A percentile compares a stretch with the other conserved stretches of the same genome.
phyloP scores from a whole-genome alignment of 2,113 vertebrate species.

The Hemiscyllium ocellatum region DNA sequence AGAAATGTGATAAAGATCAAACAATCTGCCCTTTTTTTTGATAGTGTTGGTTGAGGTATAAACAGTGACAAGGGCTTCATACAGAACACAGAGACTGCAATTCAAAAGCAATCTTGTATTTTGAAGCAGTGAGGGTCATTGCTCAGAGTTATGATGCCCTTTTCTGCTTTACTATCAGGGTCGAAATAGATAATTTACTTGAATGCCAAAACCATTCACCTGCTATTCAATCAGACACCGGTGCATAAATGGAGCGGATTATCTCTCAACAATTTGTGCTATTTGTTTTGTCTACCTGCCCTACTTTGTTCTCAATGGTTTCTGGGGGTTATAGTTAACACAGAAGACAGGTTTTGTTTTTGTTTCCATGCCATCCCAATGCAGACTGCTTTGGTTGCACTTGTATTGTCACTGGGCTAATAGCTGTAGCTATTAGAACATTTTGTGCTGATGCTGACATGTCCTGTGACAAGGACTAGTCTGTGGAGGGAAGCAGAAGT shows the following conservation, averaged over 20 bases:
- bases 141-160: not conserved
- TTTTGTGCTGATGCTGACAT: not conserved
- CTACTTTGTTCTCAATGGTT: not conserved
- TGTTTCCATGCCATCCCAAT: not conserved
- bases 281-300: not conserved
- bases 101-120: not conserved
- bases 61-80: not conserved
- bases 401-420: not conserved
- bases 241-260: not conserved
- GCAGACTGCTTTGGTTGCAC: not conserved
- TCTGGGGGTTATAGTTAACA: not conserved
- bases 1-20: not conserved
- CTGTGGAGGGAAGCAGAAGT: not conserved
- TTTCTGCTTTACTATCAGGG: not conserved
- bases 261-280: not conserved
- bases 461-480: not conserved
- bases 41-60: not conserved
- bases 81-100: not conserved
- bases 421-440: not conserved
- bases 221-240: not conserved
- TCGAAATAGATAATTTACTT: not conserved
- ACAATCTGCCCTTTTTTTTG: not conserved
- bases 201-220: not conserved
- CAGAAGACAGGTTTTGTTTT: not conserved
- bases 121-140: not conserved